These are phyloP conservation scores for Parnassius mnemosyne DNA, from an alignment of 2,888 invertebrate genomes.

Conservation along the genomic window DNA sequence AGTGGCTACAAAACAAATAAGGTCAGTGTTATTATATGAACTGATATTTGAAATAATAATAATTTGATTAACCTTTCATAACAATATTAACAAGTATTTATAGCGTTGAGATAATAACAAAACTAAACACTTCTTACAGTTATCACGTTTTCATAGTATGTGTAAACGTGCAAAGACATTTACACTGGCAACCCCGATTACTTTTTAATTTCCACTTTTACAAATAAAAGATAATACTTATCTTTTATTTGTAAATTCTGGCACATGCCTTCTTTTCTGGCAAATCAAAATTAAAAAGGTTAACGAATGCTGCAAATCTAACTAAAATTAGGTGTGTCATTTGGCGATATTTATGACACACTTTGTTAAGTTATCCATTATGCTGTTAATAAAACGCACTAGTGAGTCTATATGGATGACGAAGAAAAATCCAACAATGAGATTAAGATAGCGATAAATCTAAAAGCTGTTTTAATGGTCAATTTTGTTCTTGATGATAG, in stretches of 20 bases:
- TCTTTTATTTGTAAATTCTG: constrained; percentile 4
- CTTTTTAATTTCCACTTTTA: no score
- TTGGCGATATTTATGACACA: constrained; percentile 10
- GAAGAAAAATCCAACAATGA: constrained; percentile 15
- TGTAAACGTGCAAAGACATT: no score
- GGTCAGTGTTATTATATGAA: no score
- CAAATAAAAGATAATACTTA: constrained; percentile 26
- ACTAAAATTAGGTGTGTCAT: constrained; percentile 9
- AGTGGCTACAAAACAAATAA: no score
- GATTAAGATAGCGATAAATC: constrained; percentile 9
- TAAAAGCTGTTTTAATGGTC: background rate
- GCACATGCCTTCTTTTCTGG: constrained; percentile 13
- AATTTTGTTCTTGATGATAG: background rate
- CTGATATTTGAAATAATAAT: no score
- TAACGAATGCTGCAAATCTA: constrained; percentile 32
- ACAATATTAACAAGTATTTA: no score
- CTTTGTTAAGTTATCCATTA: constrained; percentile 17
- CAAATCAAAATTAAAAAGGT: constrained; percentile 25
- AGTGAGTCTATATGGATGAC: constrained; percentile 3
- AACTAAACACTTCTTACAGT: no score
- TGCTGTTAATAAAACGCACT: constrained; percentile 19
- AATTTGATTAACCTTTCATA: no score
- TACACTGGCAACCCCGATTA: background rate
- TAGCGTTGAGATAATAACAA: no score
- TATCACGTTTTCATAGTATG: no score